Evolutionary conservation across 2,797 vertebrate genomes (phyloP).

Genomic region (Rousettus madagascariensis): DNA sequence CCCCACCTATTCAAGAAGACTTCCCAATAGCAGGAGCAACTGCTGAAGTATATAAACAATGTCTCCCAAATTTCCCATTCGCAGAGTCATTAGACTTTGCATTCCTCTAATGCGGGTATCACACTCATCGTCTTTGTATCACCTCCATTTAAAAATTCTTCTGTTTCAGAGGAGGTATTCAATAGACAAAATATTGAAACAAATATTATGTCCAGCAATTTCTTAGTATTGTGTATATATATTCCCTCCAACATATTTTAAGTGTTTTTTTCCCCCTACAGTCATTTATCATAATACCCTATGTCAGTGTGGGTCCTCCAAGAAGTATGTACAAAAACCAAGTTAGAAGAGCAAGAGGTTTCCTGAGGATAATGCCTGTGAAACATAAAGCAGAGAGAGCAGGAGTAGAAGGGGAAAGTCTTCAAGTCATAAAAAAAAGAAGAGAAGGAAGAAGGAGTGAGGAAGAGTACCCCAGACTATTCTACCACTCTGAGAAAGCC

Average conservation of each 20-base stretch:
- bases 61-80: not conserved
- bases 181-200: not conserved
- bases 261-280: not conserved
- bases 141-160: not conserved
- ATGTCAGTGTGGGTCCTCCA: not conserved
- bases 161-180: not conserved
- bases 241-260: not conserved
- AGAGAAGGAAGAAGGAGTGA: not conserved
- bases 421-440: not conserved
- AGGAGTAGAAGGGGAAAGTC: not conserved
- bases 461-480: not conserved
- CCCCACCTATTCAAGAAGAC: not conserved
- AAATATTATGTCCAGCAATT: not conserved
- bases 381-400: not conserved
- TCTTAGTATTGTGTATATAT: not conserved
- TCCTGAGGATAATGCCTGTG: not conserved
- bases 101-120: not conserved
- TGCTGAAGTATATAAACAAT: not conserved
- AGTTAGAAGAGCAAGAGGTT: not conserved
- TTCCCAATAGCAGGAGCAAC: not conserved
- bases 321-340: not conserved
- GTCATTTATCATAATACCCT: not conserved
- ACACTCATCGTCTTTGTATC: not conserved
- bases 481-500: not conserved
- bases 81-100: not conserved